phyloP scores from a whole-genome alignment of 2,113 vertebrate species.

The Stomatorhinus ivindoensis region DNA sequence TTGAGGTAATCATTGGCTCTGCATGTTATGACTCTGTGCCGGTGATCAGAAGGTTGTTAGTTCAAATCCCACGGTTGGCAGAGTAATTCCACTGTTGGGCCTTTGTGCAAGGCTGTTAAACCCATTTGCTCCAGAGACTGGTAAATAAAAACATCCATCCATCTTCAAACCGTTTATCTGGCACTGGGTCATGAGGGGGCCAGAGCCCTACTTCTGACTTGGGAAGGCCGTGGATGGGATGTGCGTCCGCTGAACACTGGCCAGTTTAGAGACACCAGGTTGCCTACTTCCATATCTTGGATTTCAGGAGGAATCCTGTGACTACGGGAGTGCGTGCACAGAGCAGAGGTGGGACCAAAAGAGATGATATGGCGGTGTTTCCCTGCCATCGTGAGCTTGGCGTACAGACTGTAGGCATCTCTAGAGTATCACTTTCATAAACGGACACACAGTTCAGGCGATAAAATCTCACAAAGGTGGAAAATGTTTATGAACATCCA shows the following conservation, averaged over 20 bases:
- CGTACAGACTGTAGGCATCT: not conserved
- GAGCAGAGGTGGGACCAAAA: not conserved
- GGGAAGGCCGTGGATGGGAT: not conserved
- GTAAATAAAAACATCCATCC: not conserved
- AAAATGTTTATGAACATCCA: slow-evolving; percentile 2
- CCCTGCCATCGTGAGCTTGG: not conserved
- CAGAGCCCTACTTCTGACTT: not conserved
- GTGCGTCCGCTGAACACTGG: not conserved
- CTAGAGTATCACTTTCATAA: not conserved
- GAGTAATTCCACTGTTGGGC: not conserved
- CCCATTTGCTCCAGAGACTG: not conserved
- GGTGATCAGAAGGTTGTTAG: not conserved
- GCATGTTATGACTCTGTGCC: not conserved
- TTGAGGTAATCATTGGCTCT: not conserved
- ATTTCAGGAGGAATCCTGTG: not conserved
- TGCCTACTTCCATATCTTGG: not conserved
- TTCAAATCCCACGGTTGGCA: not conserved
- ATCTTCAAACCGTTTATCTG: not conserved
- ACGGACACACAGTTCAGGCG: not conserved
- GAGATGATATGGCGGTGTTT: not conserved
- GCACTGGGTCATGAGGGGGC: not conserved
- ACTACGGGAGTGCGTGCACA: not conserved
- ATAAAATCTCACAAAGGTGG: not conserved
- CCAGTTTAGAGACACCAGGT: not conserved
- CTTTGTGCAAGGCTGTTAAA: not conserved